Conservation (phyloP, 2,113 vertebrate genomes). For the Dasyornis broadbenti region DNA sequence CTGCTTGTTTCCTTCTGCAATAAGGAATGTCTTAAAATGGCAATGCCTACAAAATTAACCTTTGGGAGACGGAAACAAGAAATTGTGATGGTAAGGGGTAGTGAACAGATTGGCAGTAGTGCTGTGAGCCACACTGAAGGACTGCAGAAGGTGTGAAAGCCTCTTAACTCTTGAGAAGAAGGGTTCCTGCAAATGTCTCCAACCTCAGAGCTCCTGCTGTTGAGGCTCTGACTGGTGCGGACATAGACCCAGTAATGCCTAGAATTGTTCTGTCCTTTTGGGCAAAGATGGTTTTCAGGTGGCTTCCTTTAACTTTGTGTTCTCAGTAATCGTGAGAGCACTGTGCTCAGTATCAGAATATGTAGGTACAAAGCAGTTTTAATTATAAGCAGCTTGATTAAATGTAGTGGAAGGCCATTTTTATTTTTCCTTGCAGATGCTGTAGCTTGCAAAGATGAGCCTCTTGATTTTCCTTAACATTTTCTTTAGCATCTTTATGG, state of each 20-base stretch:
- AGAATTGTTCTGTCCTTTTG: not conserved
- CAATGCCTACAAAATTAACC: not conserved
- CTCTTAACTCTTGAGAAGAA: not conserved
- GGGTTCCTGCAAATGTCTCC: not conserved
- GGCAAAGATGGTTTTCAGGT: not conserved
- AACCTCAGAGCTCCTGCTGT: not conserved
- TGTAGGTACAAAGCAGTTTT: not conserved
- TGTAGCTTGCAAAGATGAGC: not conserved
- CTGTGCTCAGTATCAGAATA: not conserved
- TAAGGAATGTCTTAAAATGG: not conserved
- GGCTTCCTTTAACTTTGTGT: not conserved
- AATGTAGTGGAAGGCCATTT: not conserved
- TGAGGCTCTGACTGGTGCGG: not conserved
- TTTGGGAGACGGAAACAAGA: not conserved
- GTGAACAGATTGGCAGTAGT: not conserved
- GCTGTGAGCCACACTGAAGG: not conserved
- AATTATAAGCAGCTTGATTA: not conserved
- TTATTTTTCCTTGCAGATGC: not conserved
- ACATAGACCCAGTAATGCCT: not conserved
- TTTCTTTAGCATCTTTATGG: not conserved
- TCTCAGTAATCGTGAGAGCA: fast-evolving
- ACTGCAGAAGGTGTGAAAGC: not conserved
- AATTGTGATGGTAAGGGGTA: not conserved
- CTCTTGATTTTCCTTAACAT: not conserved
- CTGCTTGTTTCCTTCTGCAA: not conserved